Evolutionary conservation across 2,888 invertebrate genomes (phyloP).

Genomic region (Drosophila emarginata): DNA sequence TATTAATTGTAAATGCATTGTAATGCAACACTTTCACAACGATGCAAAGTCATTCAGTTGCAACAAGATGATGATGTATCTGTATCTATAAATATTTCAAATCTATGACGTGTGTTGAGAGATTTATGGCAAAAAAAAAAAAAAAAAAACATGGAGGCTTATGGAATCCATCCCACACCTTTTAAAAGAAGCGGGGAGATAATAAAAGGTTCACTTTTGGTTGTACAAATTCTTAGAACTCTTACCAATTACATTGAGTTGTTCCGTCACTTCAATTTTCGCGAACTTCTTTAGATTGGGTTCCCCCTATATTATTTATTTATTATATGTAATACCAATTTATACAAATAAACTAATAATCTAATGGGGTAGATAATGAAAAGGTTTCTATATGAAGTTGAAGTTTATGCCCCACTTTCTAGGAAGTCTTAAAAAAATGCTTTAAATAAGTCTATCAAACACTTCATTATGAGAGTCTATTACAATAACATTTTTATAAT

Average conservation of each 20-base stretch:
- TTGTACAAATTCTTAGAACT: not conserved
- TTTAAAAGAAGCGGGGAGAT: not conserved
- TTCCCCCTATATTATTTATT: not conserved
- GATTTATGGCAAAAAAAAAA: slow-evolving; percentile 4
- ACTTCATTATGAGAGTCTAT: too few species aligned
- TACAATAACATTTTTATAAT: too few species aligned
- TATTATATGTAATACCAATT: not conserved
- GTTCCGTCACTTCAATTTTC: not conserved
- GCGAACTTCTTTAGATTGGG: not conserved
- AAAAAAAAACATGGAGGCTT: not conserved
- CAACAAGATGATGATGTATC: slow-evolving; percentile 18
- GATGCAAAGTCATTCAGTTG: slow-evolving; percentile 36
- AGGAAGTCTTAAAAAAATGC: too few species aligned
- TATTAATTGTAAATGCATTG: slow-evolving; percentile 66
- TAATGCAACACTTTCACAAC: slow-evolving; percentile 65
- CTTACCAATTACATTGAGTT: not conserved
- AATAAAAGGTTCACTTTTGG: not conserved
- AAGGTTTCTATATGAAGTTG: too few species aligned
- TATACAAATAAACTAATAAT: not conserved
- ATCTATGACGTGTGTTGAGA: slow-evolving; percentile 17
- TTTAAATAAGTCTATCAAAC: too few species aligned
- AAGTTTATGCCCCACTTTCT: too few species aligned
- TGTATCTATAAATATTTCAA: slow-evolving; percentile 22
- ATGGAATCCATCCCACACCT: too few species aligned
- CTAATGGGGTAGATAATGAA: too few species aligned